Conservation (phyloP, 2,888 invertebrate genomes). For the Epiblema foenella region DNA sequence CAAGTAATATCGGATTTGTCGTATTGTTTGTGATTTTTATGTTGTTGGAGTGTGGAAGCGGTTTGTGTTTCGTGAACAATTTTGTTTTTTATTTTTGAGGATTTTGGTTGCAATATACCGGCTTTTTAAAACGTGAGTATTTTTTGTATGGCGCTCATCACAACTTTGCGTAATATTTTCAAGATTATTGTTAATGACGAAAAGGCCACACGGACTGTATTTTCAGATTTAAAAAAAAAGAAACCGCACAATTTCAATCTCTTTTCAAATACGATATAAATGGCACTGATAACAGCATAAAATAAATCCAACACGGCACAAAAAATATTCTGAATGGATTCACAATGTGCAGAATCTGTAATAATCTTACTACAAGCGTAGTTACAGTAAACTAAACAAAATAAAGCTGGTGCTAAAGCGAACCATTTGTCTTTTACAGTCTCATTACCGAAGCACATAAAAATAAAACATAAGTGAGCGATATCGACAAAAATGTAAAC, state of each 20-base stretch:
- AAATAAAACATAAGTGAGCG: too few species aligned
- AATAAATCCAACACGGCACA: too few species aligned
- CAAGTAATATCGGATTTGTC: constrained; percentile 3
- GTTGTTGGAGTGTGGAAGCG: constrained; percentile 32
- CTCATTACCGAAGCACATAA: neutral
- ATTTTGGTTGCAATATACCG: constrained; percentile 46
- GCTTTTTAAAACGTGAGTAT: constrained; percentile 52
- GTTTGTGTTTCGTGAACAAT: constrained; percentile 40
- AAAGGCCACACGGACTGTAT: neutral
- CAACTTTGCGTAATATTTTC: neutral
- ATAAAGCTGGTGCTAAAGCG: neutral
- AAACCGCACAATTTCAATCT: neutral
- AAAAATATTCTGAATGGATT: neutral
- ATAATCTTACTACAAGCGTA: neutral
- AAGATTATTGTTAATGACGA: neutral
- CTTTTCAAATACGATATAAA: neutral
- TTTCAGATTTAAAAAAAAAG: neutral
- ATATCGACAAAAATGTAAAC: too few species aligned
- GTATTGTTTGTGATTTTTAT: constrained; percentile 37
- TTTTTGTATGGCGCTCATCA: neutral
- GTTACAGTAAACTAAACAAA: neutral
- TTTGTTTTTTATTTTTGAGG: constrained; percentile 40
- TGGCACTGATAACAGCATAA: neutral
- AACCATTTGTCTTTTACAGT: neutral
- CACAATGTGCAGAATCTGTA: too few species aligned